Conservation (phyloP, 2,888 invertebrate species). For the Drosophila quinaria region DNA sequence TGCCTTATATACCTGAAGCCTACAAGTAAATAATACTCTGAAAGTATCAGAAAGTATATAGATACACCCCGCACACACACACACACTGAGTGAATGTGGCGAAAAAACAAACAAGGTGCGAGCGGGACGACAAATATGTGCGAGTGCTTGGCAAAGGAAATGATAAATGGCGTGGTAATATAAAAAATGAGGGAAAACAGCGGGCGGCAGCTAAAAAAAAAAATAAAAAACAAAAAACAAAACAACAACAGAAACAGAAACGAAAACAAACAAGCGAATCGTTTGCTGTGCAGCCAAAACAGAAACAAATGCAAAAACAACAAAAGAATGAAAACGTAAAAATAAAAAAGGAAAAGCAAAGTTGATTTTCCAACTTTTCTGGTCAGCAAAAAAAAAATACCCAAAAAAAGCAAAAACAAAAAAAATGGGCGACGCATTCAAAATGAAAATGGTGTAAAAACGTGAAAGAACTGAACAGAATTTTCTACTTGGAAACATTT, state of each 20-base stretch:
- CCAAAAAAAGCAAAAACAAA: not conserved
- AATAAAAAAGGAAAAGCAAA: conserved; percentile 46
- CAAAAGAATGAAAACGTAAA: conserved; percentile 27
- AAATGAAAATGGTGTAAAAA: conserved; percentile 61
- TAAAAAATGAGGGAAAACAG: conserved; percentile 81
- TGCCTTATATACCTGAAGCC: conserved; percentile 56
- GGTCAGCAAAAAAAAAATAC: conserved; percentile 40
- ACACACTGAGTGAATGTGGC: conserved; percentile 18
- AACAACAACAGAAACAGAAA: conserved; percentile 31
- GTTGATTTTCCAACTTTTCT: conserved; percentile 68
- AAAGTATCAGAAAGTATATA: conserved; percentile 46
- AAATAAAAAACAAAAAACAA: conserved; percentile 43
- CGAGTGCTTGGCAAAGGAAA: conserved; percentile 78
- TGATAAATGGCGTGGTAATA: conserved; percentile 84
- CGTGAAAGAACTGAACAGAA: conserved; percentile 43
- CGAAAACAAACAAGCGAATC: conserved; percentile 40
- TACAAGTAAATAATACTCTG: conserved; percentile 50
- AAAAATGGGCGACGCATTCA: conserved; percentile 74
- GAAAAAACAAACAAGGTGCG: conserved; percentile 43
- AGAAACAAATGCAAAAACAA: conserved; percentile 59
- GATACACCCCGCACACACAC: conserved; percentile 26
- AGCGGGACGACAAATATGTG: conserved; percentile 46
- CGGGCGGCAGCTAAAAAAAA: conserved; percentile 71
- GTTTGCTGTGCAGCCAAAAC: conserved; percentile 59
- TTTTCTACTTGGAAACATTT: conserved; percentile 70